These are phyloP conservation scores for Ectobius pallidus DNA, from an alignment of 2,888 invertebrate species.

Conservation along the genomic window DNA sequence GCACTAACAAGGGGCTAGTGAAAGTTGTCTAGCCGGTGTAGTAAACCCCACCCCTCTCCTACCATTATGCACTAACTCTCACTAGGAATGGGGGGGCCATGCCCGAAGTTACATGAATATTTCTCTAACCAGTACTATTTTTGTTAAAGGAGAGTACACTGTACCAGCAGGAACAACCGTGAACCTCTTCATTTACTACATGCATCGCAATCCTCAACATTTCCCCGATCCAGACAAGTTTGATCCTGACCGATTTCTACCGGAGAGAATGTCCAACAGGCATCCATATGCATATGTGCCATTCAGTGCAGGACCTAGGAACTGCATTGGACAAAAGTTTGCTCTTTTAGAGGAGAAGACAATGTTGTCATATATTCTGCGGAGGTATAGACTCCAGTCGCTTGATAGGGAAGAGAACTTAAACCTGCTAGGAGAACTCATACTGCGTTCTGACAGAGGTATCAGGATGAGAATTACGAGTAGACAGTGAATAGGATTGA, in stretches of 20 bases:
- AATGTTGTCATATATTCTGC: not conserved
- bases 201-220: constrained; percentile 55
- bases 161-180: constrained; percentile 60
- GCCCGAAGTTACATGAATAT: too few species aligned
- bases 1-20: too few species aligned
- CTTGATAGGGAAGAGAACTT: not conserved
- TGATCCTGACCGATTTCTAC: too few species aligned
- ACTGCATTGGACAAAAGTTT: too few species aligned
- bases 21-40: too few species aligned
- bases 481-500: too few species aligned
- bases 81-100: too few species aligned
- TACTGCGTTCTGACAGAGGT: not conserved
- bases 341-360: not conserved
- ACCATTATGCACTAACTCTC: too few species aligned
- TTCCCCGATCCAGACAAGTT: not conserved
- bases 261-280: not conserved
- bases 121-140: too few species aligned
- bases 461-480: not conserved
- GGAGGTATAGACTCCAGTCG: not conserved
- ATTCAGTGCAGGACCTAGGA: too few species aligned
- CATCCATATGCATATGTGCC: too few species aligned
- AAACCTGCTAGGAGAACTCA: not conserved
- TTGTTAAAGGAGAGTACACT: constrained; percentile 55
- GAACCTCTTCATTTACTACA: constrained; percentile 64
- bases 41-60: too few species aligned